phyloP scores from a whole-genome alignment of 2,113 vertebrate species.

The Nasalis larvatus region DNA sequence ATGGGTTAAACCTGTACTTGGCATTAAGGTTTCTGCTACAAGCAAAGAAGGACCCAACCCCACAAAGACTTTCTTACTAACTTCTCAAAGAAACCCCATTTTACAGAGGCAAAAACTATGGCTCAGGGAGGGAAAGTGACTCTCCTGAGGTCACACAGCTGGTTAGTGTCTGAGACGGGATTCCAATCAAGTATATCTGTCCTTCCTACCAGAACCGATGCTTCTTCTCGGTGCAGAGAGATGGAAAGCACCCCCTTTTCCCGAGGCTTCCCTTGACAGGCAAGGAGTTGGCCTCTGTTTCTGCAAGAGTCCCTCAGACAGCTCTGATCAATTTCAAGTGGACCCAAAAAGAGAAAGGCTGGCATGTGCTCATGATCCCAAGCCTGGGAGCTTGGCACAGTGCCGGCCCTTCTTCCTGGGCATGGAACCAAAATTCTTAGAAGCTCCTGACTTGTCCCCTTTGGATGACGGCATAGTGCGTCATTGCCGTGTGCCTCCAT shows the following conservation, averaged over 20 bases:
- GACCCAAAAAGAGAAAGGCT: background rate
- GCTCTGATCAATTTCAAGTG: background rate
- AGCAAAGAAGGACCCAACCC: background rate
- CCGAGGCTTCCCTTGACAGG: background rate
- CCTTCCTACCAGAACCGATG: background rate
- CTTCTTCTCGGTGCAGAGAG: background rate
- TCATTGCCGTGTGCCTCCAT: rapidly evolving
- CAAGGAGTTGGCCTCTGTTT: background rate
- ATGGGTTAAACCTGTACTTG: background rate
- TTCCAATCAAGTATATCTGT: background rate
- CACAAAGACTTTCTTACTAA: background rate
- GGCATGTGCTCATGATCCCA: rapidly evolving
- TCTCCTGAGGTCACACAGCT: background rate
- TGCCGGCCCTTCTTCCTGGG: background rate
- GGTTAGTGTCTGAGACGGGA: background rate
- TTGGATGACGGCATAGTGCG: slow-evolving; percentile 59
- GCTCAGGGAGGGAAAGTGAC: background rate
- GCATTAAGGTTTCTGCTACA: background rate
- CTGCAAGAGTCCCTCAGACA: background rate
- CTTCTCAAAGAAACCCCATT: background rate
- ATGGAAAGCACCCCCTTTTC: too few species aligned
- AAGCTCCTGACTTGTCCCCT: slow-evolving; percentile 18
- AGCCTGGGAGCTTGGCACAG: rapidly evolving
- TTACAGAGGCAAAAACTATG: background rate
- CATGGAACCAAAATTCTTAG: background rate